phyloP scores from a whole-genome alignment of 1,140 invertebrate genomes.

The Atta texana region DNA sequence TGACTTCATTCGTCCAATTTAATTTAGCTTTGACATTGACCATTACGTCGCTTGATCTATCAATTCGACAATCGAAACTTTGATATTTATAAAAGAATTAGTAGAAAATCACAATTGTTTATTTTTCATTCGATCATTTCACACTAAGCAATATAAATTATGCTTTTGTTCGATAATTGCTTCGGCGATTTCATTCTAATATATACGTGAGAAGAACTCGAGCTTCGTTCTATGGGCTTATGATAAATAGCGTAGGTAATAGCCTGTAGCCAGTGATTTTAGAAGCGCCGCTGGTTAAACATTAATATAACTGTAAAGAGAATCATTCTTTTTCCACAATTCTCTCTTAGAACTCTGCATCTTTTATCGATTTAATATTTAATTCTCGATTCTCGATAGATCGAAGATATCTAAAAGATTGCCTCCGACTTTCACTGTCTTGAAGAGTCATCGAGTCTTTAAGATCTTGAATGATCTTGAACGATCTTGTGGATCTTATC shows the following conservation, averaged over 20 bases:
- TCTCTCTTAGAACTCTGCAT: not conserved
- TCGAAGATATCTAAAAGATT: not conserved
- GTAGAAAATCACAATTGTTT: not conserved
- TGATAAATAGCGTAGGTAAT: constrained; percentile 25
- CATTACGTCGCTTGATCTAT: not conserved
- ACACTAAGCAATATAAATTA: not conserved
- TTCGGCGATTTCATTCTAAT: constrained; percentile 26
- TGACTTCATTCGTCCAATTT: constrained; percentile 12
- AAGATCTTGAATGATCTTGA: not conserved
- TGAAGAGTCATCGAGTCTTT: not conserved
- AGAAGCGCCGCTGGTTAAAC: constrained; percentile 9
- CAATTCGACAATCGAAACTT: not conserved
- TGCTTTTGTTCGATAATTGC: constrained; percentile 10
- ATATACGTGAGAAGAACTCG: not conserved
- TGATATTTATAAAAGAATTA: not conserved
- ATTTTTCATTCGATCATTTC: not conserved
- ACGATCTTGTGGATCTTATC: not conserved
- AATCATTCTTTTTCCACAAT: not conserved
- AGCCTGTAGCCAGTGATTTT: constrained; percentile 21
- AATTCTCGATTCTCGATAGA: not conserved
- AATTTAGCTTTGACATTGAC: constrained; percentile 28
- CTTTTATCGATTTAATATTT: not conserved
- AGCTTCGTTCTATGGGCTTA: not conserved
- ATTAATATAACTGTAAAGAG: constrained; percentile 32
- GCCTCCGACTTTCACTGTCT: not conserved